Conservation (phyloP, 2,113 vertebrate species). For the Podarcis muralis region DNA sequence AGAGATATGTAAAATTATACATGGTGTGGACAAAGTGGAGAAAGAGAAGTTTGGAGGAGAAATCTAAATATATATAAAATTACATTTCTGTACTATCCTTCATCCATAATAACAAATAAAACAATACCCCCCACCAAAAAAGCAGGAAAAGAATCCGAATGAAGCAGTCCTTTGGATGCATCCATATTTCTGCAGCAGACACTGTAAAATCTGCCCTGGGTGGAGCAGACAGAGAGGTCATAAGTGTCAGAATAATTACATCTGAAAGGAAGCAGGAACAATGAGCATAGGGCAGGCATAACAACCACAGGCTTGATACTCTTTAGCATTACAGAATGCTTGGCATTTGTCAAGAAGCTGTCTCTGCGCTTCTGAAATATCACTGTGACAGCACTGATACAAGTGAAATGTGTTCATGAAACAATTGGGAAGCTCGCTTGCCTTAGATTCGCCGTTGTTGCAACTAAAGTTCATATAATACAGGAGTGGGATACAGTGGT, state of each 20-base stretch:
- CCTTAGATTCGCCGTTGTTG: neutral
- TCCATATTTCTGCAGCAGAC: conserved; percentile 61
- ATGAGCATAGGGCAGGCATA: conserved; percentile 42
- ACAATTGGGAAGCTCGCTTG: neutral
- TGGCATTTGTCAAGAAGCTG: conserved; percentile 48
- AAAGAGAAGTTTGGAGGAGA: conserved; percentile 41
- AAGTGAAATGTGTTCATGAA: conserved; percentile 20
- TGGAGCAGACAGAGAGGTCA: conserved; percentile 65
- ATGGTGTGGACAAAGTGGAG: neutral
- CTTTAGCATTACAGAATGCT: conserved; percentile 52
- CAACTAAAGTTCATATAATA: neutral
- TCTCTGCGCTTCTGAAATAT: conserved; percentile 41
- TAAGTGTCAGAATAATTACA: conserved; percentile 70
- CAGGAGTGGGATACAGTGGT: too few relatives aligned
- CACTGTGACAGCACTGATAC: conserved; percentile 22
- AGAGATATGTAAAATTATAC: neutral
- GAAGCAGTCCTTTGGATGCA: conserved; percentile 35
- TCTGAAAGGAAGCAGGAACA: conserved; percentile 71
- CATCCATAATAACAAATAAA: too few relatives aligned
- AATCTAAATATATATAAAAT: conserved; percentile 27
- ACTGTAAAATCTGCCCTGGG: conserved; percentile 50
- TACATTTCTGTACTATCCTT: too few relatives aligned
- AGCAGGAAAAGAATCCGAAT: conserved; percentile 40
- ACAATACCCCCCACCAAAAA: too few relatives aligned
- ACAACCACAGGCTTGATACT: conserved; percentile 54